A percentile compares a stretch with the other conserved stretches of the same genome.
These are phyloP conservation scores for Fistularia tabacaria DNA, from an alignment of 2,797 vertebrate species.

Conservation along the genomic window DNA sequence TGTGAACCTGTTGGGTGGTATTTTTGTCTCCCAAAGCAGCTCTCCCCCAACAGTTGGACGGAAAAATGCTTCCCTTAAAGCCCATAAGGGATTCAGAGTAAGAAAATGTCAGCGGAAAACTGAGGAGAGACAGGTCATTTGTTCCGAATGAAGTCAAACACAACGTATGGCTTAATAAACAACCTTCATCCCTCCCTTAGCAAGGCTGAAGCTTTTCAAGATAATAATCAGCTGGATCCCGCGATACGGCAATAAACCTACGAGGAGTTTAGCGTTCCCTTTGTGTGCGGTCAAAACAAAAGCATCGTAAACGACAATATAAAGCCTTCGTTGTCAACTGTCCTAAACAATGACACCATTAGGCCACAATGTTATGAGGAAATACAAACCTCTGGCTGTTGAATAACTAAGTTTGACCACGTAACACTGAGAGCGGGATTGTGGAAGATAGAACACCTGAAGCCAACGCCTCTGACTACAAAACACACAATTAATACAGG, in stretches of 20 bases:
- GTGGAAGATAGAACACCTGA: conserved; percentile 16
- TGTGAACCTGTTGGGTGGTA: too few species aligned
- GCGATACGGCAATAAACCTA: conserved; percentile 27
- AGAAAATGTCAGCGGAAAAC: not conserved
- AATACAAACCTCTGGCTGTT: conserved; percentile 58
- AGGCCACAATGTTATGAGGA: conserved; percentile 38
- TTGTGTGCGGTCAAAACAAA: conserved; percentile 17
- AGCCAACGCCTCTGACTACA: not conserved
- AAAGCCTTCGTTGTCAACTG: not conserved
- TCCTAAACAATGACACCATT: conserved; percentile 3
- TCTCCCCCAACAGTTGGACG: not conserved
- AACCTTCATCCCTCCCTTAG: conserved; percentile 46
- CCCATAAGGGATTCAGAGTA: not conserved
- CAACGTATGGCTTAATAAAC: conserved; percentile 42
- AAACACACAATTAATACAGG: too few species aligned
- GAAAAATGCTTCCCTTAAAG: conserved; percentile 1
- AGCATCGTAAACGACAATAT: not conserved
- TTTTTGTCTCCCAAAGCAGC: too few species aligned
- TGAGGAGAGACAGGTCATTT: not conserved
- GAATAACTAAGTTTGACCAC: conserved; percentile 35
- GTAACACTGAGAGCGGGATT: conserved; percentile 17
- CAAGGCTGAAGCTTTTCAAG: conserved; percentile 13
- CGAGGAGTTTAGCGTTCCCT: not conserved
- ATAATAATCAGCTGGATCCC: conserved; percentile 56
- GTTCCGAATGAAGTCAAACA: not conserved